These are phyloP conservation scores for Xiphophorus couchianus DNA, from an alignment of 2,113 vertebrate genomes.

Conservation along the genomic window DNA sequence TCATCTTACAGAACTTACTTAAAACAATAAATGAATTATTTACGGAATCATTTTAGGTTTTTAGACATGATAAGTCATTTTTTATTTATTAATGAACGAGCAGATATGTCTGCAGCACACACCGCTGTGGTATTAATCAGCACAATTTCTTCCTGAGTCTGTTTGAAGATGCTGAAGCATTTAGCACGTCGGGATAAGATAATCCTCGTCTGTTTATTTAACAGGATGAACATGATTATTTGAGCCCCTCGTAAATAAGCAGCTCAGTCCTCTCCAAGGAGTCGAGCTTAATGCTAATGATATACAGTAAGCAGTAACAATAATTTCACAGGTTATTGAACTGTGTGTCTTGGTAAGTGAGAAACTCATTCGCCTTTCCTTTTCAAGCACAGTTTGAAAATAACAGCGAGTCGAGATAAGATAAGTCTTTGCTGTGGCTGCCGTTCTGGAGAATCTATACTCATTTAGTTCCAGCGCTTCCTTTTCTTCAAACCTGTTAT, in stretches of 20 bases:
- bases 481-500: slow-evolving; percentile 29
- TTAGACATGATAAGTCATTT: neutral
- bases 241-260: slow-evolving; percentile 54
- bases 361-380: slow-evolving; percentile 5
- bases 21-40: slow-evolving; percentile 18
- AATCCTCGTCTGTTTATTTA: slow-evolving; percentile 60
- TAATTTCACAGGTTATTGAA: slow-evolving; percentile 58
- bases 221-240: slow-evolving; percentile 53
- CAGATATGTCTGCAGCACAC: slow-evolving; percentile 5
- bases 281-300: slow-evolving; percentile 59
- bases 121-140: slow-evolving; percentile 14
- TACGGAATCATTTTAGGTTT: neutral
- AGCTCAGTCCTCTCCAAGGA: slow-evolving; percentile 43
- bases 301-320: slow-evolving; percentile 39
- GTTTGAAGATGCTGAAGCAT: slow-evolving; percentile 19
- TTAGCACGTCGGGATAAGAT: slow-evolving; percentile 33
- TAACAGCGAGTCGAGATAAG: slow-evolving; percentile 23
- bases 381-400: slow-evolving; percentile 17
- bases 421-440: slow-evolving; percentile 16
- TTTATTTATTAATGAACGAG: neutral
- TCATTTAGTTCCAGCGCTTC: slow-evolving; percentile 38
- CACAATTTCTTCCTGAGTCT: slow-evolving; percentile 10
- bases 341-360: slow-evolving; percentile 1
- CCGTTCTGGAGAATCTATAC: slow-evolving; percentile 24
- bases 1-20: neutral